Percentiles rank a stretch among this genome's conserved stretches.
These are phyloP conservation scores for Actinostola sp. DNA, from an alignment of 92 coral and sea anemone genomes.

Conservation along the genomic window DNA sequence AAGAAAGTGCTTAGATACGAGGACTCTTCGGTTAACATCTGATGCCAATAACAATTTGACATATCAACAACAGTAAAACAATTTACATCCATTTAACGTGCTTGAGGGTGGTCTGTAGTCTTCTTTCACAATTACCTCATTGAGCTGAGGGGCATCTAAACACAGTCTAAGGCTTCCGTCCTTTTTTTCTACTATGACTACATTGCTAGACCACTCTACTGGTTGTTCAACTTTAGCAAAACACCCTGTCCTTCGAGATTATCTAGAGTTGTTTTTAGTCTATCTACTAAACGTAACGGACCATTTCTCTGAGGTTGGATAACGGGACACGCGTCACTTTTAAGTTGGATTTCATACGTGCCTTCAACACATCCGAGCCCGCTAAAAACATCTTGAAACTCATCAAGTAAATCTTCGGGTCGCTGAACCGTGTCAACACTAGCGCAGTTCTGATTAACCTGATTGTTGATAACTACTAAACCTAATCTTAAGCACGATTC, in stretches of 20 bases:
- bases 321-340: too few species aligned
- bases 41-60: conserved; percentile 56
- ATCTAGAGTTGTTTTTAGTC: too few species aligned
- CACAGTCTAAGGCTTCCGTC: conserved; percentile 34
- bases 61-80: conserved; percentile 39
- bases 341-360: too few species aligned
- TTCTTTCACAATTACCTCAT: conserved; percentile 24
- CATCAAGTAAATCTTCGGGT: too few species aligned
- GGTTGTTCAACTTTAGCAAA: conserved; percentile 15
- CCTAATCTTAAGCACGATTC: too few species aligned
- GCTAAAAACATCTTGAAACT: too few species aligned
- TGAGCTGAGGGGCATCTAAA: conserved; percentile 20
- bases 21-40: conserved; percentile 37
- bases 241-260: conserved; percentile 17
- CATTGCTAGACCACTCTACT: conserved; percentile 21
- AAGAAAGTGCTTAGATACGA: conserved; percentile 27
- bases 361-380: too few species aligned
- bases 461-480: too few species aligned
- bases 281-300: too few species aligned
- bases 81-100: conserved; percentile 31
- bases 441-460: too few species aligned
- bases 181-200: conserved; percentile 33
- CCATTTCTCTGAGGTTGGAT: too few species aligned
- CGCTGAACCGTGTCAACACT: too few species aligned
- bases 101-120: conserved; percentile 32